These are phyloP conservation scores for Sylvilagus bachmani DNA, from an alignment of 2,113 vertebrate species.

Conservation along the genomic window DNA sequence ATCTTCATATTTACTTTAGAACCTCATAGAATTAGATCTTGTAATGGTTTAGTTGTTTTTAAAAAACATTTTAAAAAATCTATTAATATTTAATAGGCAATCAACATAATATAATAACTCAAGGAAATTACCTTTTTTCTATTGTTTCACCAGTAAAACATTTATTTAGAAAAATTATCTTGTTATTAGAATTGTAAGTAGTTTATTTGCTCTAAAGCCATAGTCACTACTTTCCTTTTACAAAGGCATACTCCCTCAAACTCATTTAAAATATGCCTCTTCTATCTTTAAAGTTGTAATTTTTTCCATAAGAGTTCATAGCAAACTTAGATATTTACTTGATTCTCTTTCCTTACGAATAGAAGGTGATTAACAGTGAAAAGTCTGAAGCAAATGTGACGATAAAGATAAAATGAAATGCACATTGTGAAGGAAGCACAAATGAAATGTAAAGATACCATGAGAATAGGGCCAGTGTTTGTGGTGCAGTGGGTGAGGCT, in stretches of 20 bases:
- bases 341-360: neutral
- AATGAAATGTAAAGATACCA: neutral
- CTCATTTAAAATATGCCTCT: neutral
- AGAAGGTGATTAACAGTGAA: neutral
- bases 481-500: too few species aligned
- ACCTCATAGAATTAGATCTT: neutral
- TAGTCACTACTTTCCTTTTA: neutral
- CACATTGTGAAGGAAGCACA: neutral
- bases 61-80: neutral
- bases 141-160: neutral
- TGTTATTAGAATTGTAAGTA: neutral
- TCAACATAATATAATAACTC: neutral
- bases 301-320: neutral
- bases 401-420: neutral
- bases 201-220: neutral
- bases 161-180: neutral
- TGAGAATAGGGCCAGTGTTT: too few species aligned
- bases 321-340: neutral
- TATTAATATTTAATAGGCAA: neutral
- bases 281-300: neutral
- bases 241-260: neutral
- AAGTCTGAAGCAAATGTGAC: neutral
- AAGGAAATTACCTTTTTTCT: neutral
- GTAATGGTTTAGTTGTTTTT: neutral
- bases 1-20: neutral